Percentiles rank a stretch among this genome's conserved stretches.
Conservation (phyloP, 2,888 invertebrate species). For the Cepaea hortensis region DNA sequence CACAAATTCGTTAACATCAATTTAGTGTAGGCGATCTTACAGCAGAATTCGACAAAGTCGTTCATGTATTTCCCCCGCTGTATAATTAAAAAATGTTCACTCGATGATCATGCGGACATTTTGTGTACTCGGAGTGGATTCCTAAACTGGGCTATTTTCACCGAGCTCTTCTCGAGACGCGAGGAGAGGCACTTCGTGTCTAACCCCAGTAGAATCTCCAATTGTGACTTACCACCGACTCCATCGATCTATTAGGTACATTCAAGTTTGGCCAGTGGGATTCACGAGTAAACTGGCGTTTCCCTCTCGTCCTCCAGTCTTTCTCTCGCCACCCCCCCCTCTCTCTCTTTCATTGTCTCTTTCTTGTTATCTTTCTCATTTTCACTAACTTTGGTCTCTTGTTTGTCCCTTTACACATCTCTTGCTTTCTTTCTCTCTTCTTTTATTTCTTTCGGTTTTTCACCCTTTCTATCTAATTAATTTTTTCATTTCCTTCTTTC, state of each 20-base stretch:
- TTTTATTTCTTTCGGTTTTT: neutral
- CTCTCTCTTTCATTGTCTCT: neutral
- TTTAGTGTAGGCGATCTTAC: too few species aligned
- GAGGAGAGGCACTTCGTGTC: neutral
- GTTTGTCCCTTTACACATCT: neutral
- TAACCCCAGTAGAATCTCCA: neutral
- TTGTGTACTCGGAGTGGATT: neutral
- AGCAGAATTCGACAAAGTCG: too few species aligned
- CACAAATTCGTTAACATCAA: too few species aligned
- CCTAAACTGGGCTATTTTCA: conserved; percentile 5
- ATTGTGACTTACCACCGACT: conserved; percentile 3
- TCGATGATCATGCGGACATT: neutral
- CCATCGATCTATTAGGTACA: conserved; percentile 13
- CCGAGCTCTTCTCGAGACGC: neutral
- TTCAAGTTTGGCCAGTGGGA: neutral
- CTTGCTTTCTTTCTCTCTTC: neutral
- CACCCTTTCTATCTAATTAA: neutral
- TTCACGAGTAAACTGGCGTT: neutral
- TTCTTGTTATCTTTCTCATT: neutral
- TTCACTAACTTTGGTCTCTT: conserved; percentile 13
- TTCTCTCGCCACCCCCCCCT: conserved; percentile 20
- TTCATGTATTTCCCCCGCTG: too few species aligned
- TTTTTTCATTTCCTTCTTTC: neutral
- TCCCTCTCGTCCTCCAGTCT: neutral
- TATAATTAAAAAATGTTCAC: too few species aligned